phyloP scores from a whole-genome alignment of 2,797 vertebrate species.

The Setipinna tenuifilis region DNA sequence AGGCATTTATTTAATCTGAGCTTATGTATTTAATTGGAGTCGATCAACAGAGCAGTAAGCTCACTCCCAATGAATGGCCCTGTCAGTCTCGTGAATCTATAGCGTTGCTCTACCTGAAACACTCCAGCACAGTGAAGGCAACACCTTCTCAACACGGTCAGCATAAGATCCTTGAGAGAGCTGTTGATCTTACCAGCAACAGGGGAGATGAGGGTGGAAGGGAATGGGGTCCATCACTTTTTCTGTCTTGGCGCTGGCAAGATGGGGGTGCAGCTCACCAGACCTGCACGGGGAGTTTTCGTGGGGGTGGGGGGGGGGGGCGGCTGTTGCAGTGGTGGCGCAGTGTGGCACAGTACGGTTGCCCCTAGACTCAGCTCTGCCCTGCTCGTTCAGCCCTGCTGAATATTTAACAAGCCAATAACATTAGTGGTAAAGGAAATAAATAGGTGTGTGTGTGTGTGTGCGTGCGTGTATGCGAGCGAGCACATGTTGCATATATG shows the following conservation, averaged over 20 bases:
- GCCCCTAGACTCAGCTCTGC: background rate
- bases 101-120: background rate
- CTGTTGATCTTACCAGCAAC: background rate
- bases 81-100: background rate
- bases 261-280: background rate
- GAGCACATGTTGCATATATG: too few species aligned
- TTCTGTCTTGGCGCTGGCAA: background rate
- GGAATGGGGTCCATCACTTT: background rate
- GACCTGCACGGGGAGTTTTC: background rate
- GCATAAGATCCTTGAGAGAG: background rate
- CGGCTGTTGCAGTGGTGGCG: too few species aligned
- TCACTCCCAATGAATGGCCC: too few species aligned
- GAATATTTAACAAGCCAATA: constrained; percentile 51
- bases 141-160: background rate
- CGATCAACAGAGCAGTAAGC: background rate
- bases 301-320: too few species aligned
- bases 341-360: background rate
- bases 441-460: constrained; percentile 36
- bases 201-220: background rate
- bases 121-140: background rate
- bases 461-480: too few species aligned
- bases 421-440: constrained; percentile 14
- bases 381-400: constrained; percentile 5
- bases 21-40: background rate
- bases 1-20: too few species aligned